Evolutionary conservation across 2,113 vertebrate species (phyloP).

Genomic region (Chaetorhynchus papuensis): DNA sequence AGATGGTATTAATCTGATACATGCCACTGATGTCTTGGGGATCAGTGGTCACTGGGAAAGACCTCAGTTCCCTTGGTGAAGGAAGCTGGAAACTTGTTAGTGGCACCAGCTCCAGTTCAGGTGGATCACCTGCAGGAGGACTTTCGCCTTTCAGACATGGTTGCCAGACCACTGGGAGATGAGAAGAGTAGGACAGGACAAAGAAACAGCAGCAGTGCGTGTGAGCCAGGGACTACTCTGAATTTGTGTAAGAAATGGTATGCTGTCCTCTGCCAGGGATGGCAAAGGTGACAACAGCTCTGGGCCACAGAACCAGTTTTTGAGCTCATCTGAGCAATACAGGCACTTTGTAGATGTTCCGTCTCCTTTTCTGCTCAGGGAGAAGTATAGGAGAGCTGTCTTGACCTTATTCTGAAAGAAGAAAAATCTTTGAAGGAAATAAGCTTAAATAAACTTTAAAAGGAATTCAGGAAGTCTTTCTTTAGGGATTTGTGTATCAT

Average conservation of each 20-base stretch:
- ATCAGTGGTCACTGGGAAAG: not conserved
- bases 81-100: not conserved
- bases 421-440: slow-evolving; percentile 2
- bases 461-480: slow-evolving; percentile 6
- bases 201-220: not conserved
- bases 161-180: not conserved
- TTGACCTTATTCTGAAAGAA: not conserved
- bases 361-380: not conserved
- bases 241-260: not conserved
- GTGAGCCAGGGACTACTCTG: not conserved
- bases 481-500: not conserved
- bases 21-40: not conserved
- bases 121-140: not conserved
- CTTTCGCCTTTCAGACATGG: not conserved
- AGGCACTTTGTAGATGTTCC: not conserved
- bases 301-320: not conserved
- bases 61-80: not conserved
- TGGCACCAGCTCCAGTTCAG: not conserved
- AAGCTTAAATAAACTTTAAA: slow-evolving; percentile 22
- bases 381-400: not conserved
- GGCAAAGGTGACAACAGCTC: not conserved
- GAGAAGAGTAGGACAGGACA: not conserved
- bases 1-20: not conserved
- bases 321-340: not conserved
- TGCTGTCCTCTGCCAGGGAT: not conserved